Conservation (phyloP, 2,113 vertebrate genomes). For the Leptosomus discolor region DNA sequence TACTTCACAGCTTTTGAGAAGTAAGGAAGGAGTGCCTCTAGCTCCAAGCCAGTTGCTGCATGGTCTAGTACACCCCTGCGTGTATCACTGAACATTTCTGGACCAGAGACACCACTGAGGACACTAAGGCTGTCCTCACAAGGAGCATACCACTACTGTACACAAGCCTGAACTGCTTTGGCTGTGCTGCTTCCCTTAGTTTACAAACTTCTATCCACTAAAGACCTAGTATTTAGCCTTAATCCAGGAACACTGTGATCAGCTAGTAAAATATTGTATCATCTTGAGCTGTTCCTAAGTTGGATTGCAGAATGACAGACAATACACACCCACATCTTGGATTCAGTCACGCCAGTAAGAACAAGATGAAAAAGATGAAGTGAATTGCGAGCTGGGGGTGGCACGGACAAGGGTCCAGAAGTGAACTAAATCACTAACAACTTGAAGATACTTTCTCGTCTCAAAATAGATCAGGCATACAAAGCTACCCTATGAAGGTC, state of each 20-base stretch:
- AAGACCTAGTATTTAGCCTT: not conserved
- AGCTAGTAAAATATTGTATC: not conserved
- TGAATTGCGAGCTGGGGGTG: not conserved
- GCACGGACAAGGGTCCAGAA: not conserved
- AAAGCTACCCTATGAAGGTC: not conserved
- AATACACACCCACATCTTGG: not conserved
- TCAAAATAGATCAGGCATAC: not conserved
- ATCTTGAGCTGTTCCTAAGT: not conserved
- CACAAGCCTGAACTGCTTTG: not conserved
- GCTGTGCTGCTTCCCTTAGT: not conserved
- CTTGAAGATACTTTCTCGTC: not conserved
- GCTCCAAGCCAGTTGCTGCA: not conserved
- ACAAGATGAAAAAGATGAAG: not conserved
- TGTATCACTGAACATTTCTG: not conserved
- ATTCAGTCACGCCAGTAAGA: not conserved
- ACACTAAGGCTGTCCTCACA: not conserved
- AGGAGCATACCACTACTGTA: rapidly evolving
- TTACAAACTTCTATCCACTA: not conserved
- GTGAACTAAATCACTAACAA: not conserved
- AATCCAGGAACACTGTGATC: not conserved
- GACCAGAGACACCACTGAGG: not conserved
- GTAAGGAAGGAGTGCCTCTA: not conserved
- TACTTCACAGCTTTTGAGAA: not conserved
- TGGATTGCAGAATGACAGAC: not conserved
- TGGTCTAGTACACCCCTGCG: not conserved